A percentile compares a stretch with the other conserved stretches of the same genome.
Conservation (phyloP, 1,140 invertebrate species). For the Campoletis sonorensis region DNA sequence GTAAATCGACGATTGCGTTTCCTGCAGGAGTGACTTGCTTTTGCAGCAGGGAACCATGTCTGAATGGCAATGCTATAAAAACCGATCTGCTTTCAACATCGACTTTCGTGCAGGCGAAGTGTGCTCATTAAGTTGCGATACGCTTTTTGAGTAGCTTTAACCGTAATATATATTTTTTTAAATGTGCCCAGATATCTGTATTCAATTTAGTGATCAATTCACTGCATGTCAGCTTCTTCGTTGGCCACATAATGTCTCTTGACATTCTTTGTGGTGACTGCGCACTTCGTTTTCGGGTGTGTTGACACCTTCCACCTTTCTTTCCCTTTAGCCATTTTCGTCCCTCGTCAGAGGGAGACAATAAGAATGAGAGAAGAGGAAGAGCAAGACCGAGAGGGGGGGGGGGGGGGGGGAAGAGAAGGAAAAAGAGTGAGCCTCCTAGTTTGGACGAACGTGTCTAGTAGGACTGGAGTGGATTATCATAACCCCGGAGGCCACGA, state of each 20-base stretch:
- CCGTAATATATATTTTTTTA: no score
- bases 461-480: slow-evolving; percentile 36
- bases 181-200: background rate
- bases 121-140: no score
- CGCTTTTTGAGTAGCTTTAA: no score
- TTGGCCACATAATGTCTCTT: background rate
- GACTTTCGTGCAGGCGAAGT: no score
- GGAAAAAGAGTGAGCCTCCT: no score
- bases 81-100: no score
- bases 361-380: background rate
- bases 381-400: no score
- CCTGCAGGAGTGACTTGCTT: no score
- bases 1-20: no score
- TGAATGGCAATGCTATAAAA: no score
- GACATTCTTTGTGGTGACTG: background rate
- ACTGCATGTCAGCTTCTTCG: slow-evolving; percentile 6
- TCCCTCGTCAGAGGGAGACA: background rate
- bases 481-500: slow-evolving; percentile 20
- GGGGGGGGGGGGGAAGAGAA: background rate
- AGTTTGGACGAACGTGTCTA: slow-evolving; percentile 25
- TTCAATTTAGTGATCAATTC: background rate
- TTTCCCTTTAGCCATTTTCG: background rate
- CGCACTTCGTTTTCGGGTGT: background rate
- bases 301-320: background rate
- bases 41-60: no score